A percentile compares a stretch with the other conserved stretches of the same genome.
Conservation (phyloP, 2,113 vertebrate genomes). For the Gymnorhina tibicen region DNA sequence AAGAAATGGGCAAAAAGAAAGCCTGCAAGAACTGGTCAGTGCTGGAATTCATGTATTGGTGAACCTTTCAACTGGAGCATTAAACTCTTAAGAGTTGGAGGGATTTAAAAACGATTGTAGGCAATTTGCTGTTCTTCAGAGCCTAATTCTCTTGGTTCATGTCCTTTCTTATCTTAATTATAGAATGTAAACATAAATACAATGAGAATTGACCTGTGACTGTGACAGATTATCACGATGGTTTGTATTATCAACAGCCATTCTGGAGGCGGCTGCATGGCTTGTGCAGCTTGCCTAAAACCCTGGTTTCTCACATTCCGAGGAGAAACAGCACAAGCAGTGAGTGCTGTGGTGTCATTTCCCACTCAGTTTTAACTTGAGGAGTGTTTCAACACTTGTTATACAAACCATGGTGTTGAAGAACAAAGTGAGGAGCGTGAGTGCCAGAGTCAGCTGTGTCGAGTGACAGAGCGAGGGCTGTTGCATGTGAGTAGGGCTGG, state of each 20-base stretch:
- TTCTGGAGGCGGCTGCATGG: not conserved
- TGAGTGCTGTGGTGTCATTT: not conserved
- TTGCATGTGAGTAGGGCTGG: not conserved
- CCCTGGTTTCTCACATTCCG: not conserved
- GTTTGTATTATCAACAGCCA: not conserved
- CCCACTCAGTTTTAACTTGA: not conserved
- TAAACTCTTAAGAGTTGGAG: not conserved
- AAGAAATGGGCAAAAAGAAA: slow-evolving; percentile 85
- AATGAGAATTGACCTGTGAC: not conserved
- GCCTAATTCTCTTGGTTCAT: not conserved
- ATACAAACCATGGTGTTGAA: not conserved
- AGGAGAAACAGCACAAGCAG: not conserved
- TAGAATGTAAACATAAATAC: not conserved
- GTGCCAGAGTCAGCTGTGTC: not conserved
- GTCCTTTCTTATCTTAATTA: not conserved
- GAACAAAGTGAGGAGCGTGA: not conserved
- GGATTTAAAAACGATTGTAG: not conserved
- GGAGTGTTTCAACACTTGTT: not conserved
- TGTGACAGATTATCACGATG: not conserved
- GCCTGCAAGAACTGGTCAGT: slow-evolving; percentile 96
- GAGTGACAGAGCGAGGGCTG: not conserved
- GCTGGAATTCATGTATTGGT: fast-evolving
- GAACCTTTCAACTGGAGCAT: not conserved
- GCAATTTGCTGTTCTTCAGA: not conserved
- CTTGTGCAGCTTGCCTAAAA: not conserved